Base-by-base conservation (phyloP, 1,140 invertebrate genomes). In the Ephestia elutella region DNA sequence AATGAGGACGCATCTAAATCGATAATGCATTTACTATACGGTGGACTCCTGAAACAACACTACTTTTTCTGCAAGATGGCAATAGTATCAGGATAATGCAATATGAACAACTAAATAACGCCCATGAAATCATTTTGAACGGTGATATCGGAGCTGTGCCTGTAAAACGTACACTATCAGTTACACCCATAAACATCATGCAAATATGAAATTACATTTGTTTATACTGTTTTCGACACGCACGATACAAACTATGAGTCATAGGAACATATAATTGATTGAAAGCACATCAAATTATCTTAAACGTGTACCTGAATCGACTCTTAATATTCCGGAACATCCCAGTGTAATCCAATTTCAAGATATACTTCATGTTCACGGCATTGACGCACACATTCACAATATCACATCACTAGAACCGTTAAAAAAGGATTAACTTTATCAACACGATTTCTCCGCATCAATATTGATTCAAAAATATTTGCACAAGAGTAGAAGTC, bases 381-480 rank as follows among this genome's bases (percentile, higher is more conserved):
- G 28, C 50, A 58, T 56, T 17, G 18, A 20, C 57, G 9, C 48
- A 10, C 48, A 54, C 21, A 10, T 13, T 25, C 13, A 49, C 49
- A 51, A n/a, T 15, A 30, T 55, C 49, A 60, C 55, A 28, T 35
- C 54, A 56, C 19, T 48, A 56, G 20, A 25, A 15, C 19, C 59
- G 25, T 57, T 63, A 55, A 60, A 67, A 66, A 57, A 32, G 49
- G 54, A 63, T 63, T 57, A 44, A 48, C 4, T 38, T 63, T 70
- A 68, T 72, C 68, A 50, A 15, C 28, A 19, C 51, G 38, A 56
- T 59, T 56, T 57, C 65, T 73, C 66, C 55, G 55, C 25, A 65
- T 64, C 71, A 82, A 85, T 79, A 82, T 82, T 78, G 65, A 59
- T 73, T 75, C 68, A 54, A 68, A 63, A 80, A 78, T 82, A 75